These are phyloP conservation scores for Notamacropus eugenii DNA, from an alignment of 2,797 vertebrate genomes.

Conservation along the genomic window DNA sequence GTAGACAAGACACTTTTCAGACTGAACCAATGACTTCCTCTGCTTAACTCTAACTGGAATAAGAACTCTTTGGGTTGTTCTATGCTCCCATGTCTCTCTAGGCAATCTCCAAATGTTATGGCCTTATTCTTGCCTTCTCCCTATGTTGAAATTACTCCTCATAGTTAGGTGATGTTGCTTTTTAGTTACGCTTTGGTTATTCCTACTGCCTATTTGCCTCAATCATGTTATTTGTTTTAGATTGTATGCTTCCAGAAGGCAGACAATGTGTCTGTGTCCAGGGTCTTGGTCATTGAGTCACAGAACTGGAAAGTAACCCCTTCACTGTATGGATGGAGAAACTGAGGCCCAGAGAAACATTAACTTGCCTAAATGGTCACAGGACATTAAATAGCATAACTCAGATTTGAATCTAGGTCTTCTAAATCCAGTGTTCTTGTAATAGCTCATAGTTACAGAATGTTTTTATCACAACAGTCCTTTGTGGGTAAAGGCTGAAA, in stretches of 20 bases:
- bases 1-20: constrained; percentile 26
- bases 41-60: constrained; percentile 43
- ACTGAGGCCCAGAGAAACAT: not conserved
- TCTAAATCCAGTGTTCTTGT: not conserved
- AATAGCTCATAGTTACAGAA: not conserved
- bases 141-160: not conserved
- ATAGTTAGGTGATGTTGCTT: constrained; percentile 26
- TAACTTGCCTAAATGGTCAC: constrained; percentile 19
- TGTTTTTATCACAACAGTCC: too few species aligned
- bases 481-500: not conserved
- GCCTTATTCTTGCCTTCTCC: constrained; percentile 19
- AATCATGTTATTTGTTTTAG: constrained; percentile 15
- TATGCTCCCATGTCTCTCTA: constrained; percentile 13
- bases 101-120: constrained; percentile 41
- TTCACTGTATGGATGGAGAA: constrained; percentile 25
- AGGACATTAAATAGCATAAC: constrained; percentile 3
- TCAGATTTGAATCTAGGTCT: constrained; percentile 27
- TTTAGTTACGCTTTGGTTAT: constrained; percentile 32
- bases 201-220: constrained; percentile 44
- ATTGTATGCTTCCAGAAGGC: not conserved
- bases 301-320: not conserved
- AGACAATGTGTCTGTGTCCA: not conserved
- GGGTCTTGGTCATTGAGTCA: not conserved
- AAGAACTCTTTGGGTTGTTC: constrained; percentile 25
- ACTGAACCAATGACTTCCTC: constrained; percentile 33